Evolutionary conservation across 2,797 vertebrate genomes (phyloP).

Genomic region (Protonibea diacanthus): DNA sequence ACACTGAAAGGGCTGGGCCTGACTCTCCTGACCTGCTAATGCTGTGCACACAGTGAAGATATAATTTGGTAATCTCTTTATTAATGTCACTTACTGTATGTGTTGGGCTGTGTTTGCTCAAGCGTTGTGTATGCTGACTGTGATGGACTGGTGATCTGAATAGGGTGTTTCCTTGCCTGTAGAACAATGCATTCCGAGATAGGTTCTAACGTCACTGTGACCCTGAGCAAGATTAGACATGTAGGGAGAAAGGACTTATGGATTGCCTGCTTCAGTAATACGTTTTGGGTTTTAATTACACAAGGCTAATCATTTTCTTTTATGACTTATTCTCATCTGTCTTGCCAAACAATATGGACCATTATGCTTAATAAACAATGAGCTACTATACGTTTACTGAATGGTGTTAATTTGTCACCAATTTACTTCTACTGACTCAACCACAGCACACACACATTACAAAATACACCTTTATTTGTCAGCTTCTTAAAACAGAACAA

Average conservation of each 20-base stretch:
- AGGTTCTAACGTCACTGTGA: slow-evolving; percentile 26
- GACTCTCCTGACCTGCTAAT: neutral
- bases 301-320: slow-evolving; percentile 8
- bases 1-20: neutral
- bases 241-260: neutral
- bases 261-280: neutral
- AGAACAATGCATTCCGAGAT: slow-evolving; percentile 29
- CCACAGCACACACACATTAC: neutral
- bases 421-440: neutral
- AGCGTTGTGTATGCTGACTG: neutral
- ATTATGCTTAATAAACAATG: slow-evolving; percentile 38
- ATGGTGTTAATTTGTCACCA: neutral
- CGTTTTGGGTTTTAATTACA: neutral
- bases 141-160: neutral
- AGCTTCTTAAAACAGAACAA: slow-evolving; percentile 1
- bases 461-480: slow-evolving; percentile 56
- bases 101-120: slow-evolving; percentile 13
- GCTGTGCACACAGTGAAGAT: neutral
- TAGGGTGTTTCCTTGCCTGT: slow-evolving; percentile 1
- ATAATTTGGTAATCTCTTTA: neutral
- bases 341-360: slow-evolving; percentile 35
- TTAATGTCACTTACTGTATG: neutral
- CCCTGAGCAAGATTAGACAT: neutral
- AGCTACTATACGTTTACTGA: neutral
- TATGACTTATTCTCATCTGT: slow-evolving; percentile 4